Percentiles rank a stretch among this genome's conserved stretches.
These are phyloP conservation scores for Vanessa cardui DNA, from an alignment of 2,888 invertebrate species.

Conservation along the genomic window DNA sequence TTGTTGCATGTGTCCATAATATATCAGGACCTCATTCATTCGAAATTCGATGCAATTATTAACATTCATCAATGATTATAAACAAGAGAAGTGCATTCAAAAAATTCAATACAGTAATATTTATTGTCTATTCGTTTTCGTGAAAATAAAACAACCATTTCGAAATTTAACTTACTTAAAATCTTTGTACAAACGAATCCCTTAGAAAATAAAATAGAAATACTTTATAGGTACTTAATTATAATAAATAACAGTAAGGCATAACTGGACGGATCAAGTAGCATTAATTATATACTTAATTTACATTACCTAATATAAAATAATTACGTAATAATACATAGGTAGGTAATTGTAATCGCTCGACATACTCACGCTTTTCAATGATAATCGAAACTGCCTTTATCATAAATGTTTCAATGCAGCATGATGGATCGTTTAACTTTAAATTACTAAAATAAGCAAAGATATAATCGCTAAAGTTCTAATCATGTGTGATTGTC, in stretches of 20 bases:
- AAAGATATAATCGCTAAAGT: background rate
- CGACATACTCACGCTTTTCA: background rate
- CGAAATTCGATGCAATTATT: too few species aligned
- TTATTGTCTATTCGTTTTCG: background rate
- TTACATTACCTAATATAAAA: slow-evolving; percentile 26
- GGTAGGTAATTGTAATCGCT: slow-evolving; percentile 4
- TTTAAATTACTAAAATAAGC: background rate
- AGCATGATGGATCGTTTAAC: background rate
- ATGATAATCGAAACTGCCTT: slow-evolving; percentile 2
- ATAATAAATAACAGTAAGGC: slow-evolving; percentile 79
- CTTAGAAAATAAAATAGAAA: slow-evolving; percentile 36
- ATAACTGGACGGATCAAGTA: slow-evolving; percentile 71
- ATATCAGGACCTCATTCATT: too few species aligned
- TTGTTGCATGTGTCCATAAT: too few species aligned
- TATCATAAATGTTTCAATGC: background rate
- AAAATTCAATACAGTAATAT: background rate
- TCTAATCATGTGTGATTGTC: background rate
- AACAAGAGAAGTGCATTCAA: background rate
- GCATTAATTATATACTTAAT: slow-evolving; percentile 38
- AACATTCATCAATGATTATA: background rate
- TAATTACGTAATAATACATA: slow-evolving; percentile 22
- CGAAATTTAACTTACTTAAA: background rate
- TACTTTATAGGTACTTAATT: slow-evolving; percentile 49
- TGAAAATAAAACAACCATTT: slow-evolving; percentile 4
- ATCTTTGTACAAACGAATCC: slow-evolving; percentile 12